Percentiles rank a stretch among this genome's conserved stretches.
These are phyloP conservation scores for Catostylus mosaicus DNA, from an alignment of 30 jellyfish, hydroid and myxozoan genomes.

Conservation along the genomic window DNA sequence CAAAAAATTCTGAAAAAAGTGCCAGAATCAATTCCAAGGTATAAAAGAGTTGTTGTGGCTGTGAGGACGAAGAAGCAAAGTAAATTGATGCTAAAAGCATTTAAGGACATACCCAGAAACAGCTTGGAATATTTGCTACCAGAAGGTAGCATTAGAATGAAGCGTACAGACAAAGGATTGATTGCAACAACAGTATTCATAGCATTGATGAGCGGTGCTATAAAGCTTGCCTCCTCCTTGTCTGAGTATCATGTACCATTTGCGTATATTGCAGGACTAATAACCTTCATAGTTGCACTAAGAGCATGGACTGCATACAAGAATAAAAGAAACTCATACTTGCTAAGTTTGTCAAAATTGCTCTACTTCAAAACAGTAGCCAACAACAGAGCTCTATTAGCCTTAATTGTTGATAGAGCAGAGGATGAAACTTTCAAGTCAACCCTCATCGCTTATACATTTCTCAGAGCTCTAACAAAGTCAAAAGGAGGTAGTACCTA, in stretches of 20 bases:
- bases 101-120: constrained; percentile 84
- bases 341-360: constrained; percentile 66
- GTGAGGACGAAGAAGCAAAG: constrained; percentile 87
- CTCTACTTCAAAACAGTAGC: constrained; percentile 87
- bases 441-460: constrained; percentile 72
- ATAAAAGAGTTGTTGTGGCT: constrained; percentile 92
- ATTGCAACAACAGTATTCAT: constrained; percentile 60
- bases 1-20: constrained; percentile 45
- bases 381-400: constrained; percentile 83
- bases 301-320: constrained; percentile 92
- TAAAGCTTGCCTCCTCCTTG: constrained; percentile 49
- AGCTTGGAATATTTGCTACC: constrained; percentile 85
- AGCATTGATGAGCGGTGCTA: constrained; percentile 63
- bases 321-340: constrained; percentile 80
- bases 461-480: constrained; percentile 33
- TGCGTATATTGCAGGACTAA: constrained; percentile 68
- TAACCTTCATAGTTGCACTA: constrained; percentile 72
- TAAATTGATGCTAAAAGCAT: constrained; percentile 84
- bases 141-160: constrained; percentile 86
- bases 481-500: not conserved
- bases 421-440: constrained; percentile 89
- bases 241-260: constrained; percentile 60
- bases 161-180: constrained; percentile 73
- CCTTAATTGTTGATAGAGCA: constrained; percentile 89
- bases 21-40: constrained; percentile 65